These are phyloP conservation scores for Bettongia penicillata DNA, from an alignment of 2,113 vertebrate species.

Conservation along the genomic window DNA sequence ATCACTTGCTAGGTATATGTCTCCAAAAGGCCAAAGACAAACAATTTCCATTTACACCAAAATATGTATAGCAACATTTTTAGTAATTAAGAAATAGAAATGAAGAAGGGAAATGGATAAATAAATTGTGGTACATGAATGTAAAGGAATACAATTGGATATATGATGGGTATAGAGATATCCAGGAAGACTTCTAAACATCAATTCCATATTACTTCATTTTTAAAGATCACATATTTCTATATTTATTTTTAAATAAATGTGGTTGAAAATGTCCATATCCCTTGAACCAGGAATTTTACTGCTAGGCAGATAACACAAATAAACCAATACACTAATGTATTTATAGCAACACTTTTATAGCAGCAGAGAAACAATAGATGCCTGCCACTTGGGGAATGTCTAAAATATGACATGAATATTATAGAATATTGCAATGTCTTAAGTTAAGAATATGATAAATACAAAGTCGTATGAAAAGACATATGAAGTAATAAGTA, in stretches of 20 bases:
- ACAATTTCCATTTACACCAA: background rate
- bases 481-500: background rate
- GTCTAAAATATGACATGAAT: background rate
- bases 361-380: background rate
- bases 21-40: background rate
- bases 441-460: background rate
- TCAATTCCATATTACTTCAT: background rate
- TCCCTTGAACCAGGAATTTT: background rate
- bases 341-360: background rate
- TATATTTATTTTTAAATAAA: background rate
- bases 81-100: background rate
- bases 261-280: background rate
- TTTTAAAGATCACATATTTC: background rate
- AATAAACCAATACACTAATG: background rate
- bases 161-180: background rate
- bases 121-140: background rate
- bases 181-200: background rate
- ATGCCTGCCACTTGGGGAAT: background rate
- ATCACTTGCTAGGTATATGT: background rate
- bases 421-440: background rate
- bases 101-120: background rate
- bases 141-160: background rate
- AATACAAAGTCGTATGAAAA: background rate
- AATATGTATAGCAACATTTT: background rate
- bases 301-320: background rate